Evolutionary conservation across 1,140 invertebrate species (phyloP).

Genomic region (Andricus grossulariae): DNA sequence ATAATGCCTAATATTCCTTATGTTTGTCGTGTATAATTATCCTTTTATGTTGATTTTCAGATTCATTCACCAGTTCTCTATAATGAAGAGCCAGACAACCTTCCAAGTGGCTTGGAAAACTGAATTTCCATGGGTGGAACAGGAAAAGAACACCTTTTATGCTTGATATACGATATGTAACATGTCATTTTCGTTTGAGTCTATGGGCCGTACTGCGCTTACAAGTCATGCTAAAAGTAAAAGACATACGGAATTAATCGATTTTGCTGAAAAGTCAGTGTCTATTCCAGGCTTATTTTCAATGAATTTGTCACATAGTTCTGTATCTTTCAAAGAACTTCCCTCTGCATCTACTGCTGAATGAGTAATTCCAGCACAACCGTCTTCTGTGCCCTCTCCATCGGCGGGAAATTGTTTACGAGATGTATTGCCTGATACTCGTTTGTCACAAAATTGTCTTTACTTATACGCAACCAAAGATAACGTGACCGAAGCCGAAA

Average conservation of each 20-base stretch:
- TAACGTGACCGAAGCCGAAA: too few relatives aligned
- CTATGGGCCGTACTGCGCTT: not conserved
- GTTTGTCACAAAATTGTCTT: slow-evolving; percentile 1
- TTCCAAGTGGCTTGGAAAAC: not conserved
- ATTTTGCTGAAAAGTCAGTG: too few relatives aligned
- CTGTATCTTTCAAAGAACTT: not conserved
- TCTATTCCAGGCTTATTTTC: not conserved
- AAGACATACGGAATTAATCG: too few relatives aligned
- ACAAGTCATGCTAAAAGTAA: not conserved
- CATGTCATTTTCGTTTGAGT: not conserved
- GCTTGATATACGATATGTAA: not conserved
- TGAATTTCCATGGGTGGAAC: not conserved
- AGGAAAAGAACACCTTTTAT: not conserved
- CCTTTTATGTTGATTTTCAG: too few relatives aligned
- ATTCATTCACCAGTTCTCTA: too few relatives aligned
- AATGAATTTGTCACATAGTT: not conserved
- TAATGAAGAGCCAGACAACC: not conserved
- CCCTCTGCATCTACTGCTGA: not conserved
- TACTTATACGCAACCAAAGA: not conserved
- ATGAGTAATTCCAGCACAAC: not conserved
- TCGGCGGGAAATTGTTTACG: not conserved
- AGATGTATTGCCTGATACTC: not conserved
- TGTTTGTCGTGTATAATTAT: too few relatives aligned
- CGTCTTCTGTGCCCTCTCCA: not conserved
- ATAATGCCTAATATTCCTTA: too few relatives aligned